Base-by-base conservation (phyloP, 2,888 invertebrate genomes). In the Baccha elongata region DNA sequence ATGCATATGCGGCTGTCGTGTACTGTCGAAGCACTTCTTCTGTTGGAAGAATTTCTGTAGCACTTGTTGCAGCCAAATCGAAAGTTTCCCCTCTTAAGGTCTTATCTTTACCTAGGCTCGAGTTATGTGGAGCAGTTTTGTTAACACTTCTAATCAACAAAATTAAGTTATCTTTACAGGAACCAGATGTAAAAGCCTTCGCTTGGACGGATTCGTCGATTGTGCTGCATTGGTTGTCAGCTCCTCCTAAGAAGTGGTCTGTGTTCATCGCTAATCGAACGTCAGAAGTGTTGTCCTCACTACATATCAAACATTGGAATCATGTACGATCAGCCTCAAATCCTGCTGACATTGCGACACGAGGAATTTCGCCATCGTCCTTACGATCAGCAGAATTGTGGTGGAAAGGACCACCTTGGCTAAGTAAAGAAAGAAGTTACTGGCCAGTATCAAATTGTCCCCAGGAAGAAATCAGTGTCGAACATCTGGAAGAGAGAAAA, bases 121-220 rank as follows among this genome's bases (percentile, higher is more conserved):
- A 83, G 32, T 21, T 83, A 11, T 78, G 71, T 44, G 74, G 71
- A 13, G 74, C 62, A 1, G 13, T 78, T n/a, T 35, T 78, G 11
- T 35, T 81, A 53, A 44, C 65, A 2, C 71, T 48, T 29, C 37
- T 85, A 8, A 6, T 83, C 10, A 62, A 26, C 11, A 52, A 65
- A 11, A 17, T 81, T 8, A 69, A 60, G 52, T 19, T 29, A 5
- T 52, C 74, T 0, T 40, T 74, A 3, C 69, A 68, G 10, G 44
- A 65, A 6, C 6, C 15, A 3, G 53, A 84, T 11, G 55, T 62
- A 1, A 58, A 46, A 13, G 48, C 60, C 10, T 67, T 46, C 29
- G 76, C 76, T 29, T 69, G 35, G 58, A 64, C 73, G 17, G 50
- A 64, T 15, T 52, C 52, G 5, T 48, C 35, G 0, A 60, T 71